phyloP scores from a whole-genome alignment of 1,140 invertebrate genomes.

The Capitella teleta region DNA sequence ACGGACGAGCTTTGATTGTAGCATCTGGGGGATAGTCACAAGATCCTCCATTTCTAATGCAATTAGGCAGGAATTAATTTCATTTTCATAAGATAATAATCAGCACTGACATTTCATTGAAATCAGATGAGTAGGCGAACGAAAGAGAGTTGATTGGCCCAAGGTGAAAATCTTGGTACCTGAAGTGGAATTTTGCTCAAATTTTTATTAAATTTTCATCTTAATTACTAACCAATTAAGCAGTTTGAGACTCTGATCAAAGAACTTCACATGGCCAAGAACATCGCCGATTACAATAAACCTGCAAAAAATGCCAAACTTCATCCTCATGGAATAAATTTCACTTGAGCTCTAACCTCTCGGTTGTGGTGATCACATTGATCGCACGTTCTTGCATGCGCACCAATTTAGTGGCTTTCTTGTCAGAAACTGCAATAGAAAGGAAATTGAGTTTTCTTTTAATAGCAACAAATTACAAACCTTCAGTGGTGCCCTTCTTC shows the following conservation, averaged over 20 bases:
- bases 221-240: conserved; percentile 31
- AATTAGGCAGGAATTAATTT: not conserved
- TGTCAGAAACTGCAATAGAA: conserved; percentile 23
- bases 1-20: conserved; percentile 31
- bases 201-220: not conserved
- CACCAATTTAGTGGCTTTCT: conserved; percentile 40
- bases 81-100: not conserved
- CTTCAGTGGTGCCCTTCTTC: conserved; percentile 35
- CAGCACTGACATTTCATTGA: conserved; percentile 24
- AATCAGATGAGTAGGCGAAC: conserved; percentile 30
- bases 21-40: conserved; percentile 33
- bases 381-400: conserved; percentile 37
- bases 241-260: conserved; percentile 40
- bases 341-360: conserved; percentile 31
- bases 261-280: conserved; percentile 40
- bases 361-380: conserved; percentile 35
- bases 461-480: conserved; percentile 15
- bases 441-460: not conserved
- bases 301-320: too few species aligned
- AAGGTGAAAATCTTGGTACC: conserved; percentile 28
- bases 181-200: too few species aligned
- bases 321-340: too few species aligned
- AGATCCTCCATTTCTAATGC: not conserved
- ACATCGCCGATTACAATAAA: conserved; percentile 41
- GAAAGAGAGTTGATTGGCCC: conserved; percentile 34